Base-by-base conservation (phyloP, 1,140 invertebrate species). In the Capitella teleta region DNA sequence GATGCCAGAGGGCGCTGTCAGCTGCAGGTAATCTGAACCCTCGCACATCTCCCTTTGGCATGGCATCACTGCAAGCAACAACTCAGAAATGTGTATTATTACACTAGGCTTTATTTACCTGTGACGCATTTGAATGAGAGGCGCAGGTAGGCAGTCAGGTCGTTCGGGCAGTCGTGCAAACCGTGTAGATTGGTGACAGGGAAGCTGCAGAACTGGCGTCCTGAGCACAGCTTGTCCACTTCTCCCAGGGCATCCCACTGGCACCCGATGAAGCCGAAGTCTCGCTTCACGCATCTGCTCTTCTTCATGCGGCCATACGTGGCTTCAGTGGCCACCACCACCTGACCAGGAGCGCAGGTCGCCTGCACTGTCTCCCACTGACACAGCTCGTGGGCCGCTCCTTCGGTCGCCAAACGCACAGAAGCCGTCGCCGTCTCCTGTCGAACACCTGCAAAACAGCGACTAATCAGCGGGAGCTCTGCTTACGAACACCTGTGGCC, bases 61-160 rank as follows among this genome's bases (percentile, higher is more conserved):
- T n/a, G n/a, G n/a, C n/a, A n/a, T n/a, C n/a, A n/a, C n/a, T n/a
- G n/a, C n/a, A n/a, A n/a, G n/a, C n/a, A n/a, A n/a, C n/a, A n/a
- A n/a, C n/a, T n/a, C n/a, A n/a, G n/a, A n/a, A n/a, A n/a, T n/a
- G n/a, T n/a, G n/a, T n/a, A n/a, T n/a, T n/a, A n/a, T n/a, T n/a
- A n/a, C n/a, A n/a, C n/a, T n/a, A n/a, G n/a, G n/a, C n/a, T n/a
- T n/a, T n/a, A n/a, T n/a, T n/a, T n/a, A 53, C 52, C 52, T 49
- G 18, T 28, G 10, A 53, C 34, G 21, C 52, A 53, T 12, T 43
- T 23, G 21, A 49, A 53, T 8, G 12, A 23, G 1, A 32, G 37
- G n/a, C 44, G 18, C 16, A 51, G 23, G 43, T 47, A 51, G 12
- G 50, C 41, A 41, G 41, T 51, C 8, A 51, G 41, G 10, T 51